phyloP scores from a whole-genome alignment of 2,113 vertebrate species.

The Genyomyrus donnyi region DNA sequence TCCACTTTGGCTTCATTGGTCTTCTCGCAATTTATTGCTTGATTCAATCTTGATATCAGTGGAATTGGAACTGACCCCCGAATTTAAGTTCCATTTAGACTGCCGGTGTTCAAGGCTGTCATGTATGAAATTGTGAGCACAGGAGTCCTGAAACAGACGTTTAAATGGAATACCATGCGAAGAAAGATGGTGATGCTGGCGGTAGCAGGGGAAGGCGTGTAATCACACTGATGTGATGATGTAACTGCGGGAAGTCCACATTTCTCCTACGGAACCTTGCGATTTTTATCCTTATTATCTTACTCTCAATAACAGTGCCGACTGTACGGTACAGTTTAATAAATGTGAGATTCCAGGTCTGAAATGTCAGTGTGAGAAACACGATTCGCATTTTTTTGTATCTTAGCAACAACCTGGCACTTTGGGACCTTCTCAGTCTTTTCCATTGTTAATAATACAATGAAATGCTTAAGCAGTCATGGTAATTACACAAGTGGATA shows the following conservation, averaged over 20 bases:
- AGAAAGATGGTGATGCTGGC: neutral
- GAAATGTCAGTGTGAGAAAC: neutral
- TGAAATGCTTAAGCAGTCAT: neutral
- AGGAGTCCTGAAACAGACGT: neutral
- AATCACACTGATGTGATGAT: neutral
- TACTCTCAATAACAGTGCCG: neutral
- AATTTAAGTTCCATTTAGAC: constrained; percentile 5
- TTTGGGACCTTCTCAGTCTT: neutral
- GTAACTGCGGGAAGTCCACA: neutral
- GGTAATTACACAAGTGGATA: neutral
- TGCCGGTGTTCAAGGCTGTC: neutral
- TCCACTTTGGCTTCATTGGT: neutral
- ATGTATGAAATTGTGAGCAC: constrained; percentile 6
- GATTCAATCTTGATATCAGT: neutral
- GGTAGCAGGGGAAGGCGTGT: neutral
- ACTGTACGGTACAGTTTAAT: neutral
- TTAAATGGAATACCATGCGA: neutral
- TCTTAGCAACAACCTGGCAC: neutral
- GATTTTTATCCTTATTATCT: neutral
- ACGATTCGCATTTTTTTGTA: neutral
- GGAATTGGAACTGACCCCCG: neutral
- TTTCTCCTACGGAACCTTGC: neutral
- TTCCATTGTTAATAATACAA: neutral
- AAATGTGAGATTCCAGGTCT: neutral
- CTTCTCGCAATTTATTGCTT: neutral